These are phyloP conservation scores for Sebastes reedi DNA, from an alignment of 2,797 vertebrate species.

Conservation along the genomic window DNA sequence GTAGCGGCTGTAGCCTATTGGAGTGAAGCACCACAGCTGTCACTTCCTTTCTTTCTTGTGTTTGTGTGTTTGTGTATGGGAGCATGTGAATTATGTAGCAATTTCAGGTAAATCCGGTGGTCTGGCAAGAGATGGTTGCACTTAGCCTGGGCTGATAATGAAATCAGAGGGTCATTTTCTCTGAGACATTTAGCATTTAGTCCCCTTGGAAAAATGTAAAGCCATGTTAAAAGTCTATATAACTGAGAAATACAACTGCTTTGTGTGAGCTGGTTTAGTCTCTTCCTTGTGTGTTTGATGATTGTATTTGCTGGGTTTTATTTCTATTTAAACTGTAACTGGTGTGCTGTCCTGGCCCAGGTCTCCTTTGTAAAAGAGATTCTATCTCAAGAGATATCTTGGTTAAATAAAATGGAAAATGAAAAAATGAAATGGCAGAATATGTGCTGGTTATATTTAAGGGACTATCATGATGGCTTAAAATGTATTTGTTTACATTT, in stretches of 20 bases:
- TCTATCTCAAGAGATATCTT: too few relatives aligned
- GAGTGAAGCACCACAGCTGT: constrained; percentile 55
- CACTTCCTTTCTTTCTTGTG: constrained; percentile 1
- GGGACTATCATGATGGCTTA: not conserved
- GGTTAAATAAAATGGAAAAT: too few relatives aligned
- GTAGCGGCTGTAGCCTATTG: not conserved
- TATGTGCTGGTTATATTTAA: not conserved
- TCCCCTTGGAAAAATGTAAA: too few relatives aligned
- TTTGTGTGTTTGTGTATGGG: not conserved
- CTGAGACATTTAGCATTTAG: not conserved
- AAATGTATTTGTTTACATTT: not conserved
- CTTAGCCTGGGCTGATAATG: constrained; percentile 31
- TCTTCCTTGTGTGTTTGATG: too few relatives aligned
- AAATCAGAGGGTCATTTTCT: constrained; percentile 48
- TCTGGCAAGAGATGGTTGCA: constrained; percentile 10
- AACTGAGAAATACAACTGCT: too few relatives aligned
- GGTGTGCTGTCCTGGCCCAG: too few relatives aligned
- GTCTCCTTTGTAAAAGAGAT: too few relatives aligned
- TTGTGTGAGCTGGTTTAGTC: too few relatives aligned
- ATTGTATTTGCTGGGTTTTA: too few relatives aligned
- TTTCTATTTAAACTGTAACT: too few relatives aligned
- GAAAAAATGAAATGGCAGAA: not conserved
- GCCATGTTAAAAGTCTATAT: too few relatives aligned
- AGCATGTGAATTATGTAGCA: constrained; percentile 25
- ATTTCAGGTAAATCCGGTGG: constrained; percentile 14